Base-by-base conservation (phyloP, 2,797 vertebrate species). In the Phataginus tricuspis region DNA sequence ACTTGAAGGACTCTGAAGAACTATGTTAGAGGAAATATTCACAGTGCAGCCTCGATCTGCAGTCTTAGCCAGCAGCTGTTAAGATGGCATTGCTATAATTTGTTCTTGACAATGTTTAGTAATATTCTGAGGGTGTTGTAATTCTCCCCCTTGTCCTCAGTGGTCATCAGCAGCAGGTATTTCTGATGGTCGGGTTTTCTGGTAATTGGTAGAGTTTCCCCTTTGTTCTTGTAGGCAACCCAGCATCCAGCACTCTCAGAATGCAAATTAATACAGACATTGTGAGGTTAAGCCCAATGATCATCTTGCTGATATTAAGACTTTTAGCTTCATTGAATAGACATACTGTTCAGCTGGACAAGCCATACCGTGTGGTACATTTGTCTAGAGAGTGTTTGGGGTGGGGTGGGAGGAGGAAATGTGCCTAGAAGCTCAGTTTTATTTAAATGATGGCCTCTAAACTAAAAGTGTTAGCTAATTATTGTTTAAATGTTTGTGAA, bases 401-500 rank as follows among this genome's bases (percentile, higher is more conserved):
- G 45, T 45, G 45, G 45, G 45, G 45, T 11, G 11, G 19, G 12
- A 0, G 19, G 29, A 6, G 53, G 39, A 55, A 57, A 79, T 71
- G 49, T 51, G 16, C 59, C 39, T 55, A 74, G 57, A 88, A 21
- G 11, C 37, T 59, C n/a, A 18, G 12, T 85, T 85, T 74, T 74
- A 79, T 94, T 85, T 59, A 92, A 93, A 80, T 23, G 80, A 78
- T 74, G 42, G 7, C 64, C 55, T 93, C 68, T 23, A 37, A 91
- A 71, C 27, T 74, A 51, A 85, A 71, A 86, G 10, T 45, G 7
- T n/a, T n/a, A 78, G 27, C 61, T 53, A 64, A 79, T 86, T 74
- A 63, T 16, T 53, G 34, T 82, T 92, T 61, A 82, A 77, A 53
- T 68, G 59, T 90, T 68, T 75, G 37, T 75, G n/a, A 66, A 74